Base-by-base conservation (phyloP, 2,888 invertebrate genomes). In the Dromius quadrimaculatus region DNA sequence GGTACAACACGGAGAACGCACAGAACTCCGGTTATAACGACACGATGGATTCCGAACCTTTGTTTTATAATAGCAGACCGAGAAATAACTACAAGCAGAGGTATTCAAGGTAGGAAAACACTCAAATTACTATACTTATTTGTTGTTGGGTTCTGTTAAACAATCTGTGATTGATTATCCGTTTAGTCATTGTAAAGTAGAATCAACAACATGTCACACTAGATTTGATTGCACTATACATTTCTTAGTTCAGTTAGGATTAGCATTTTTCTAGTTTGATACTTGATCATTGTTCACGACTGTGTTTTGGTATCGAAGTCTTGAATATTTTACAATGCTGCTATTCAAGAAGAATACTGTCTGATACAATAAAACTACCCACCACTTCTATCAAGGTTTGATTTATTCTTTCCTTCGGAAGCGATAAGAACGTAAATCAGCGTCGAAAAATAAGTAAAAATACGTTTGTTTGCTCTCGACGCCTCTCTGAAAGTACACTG, bases 51-150 rank as follows among this genome's bases (percentile, higher is more conserved):
- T 87, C 88, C 79, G 91, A 91, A 81, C 91, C 91, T 50, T 86
- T 95, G 76, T 95, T 90, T 82, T 95, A 95, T 84, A 95, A 95
- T 84, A 94, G 94, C 83, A 88, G 94, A 81, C 95, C 95, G 69
- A 87, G 89, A 79, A 88, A 87, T 76, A 86, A 86, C 77, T 88
- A 88, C 81, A 89, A 88, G 84, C 88, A 86, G 76, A 82, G 84
- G 71, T 83, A 84, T 76, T 77, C 81, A 65, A 85, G 87, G 87
- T 86, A 80, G 22, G 57, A 41, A 3, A 13, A n/a, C n/a, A n/a
- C n/a, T n/a, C n/a, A n/a, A n/a, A n/a, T n/a, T n/a, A n/a, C n/a
- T n/a, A n/a, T n/a, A n/a, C n/a, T n/a, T n/a, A n/a, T n/a, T n/a
- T n/a, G n/a, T n/a, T n/a, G n/a, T n/a, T n/a, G n/a, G n/a, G n/a